Conservation (phyloP, 2,888 invertebrate genomes). For the Merodon equestris region DNA sequence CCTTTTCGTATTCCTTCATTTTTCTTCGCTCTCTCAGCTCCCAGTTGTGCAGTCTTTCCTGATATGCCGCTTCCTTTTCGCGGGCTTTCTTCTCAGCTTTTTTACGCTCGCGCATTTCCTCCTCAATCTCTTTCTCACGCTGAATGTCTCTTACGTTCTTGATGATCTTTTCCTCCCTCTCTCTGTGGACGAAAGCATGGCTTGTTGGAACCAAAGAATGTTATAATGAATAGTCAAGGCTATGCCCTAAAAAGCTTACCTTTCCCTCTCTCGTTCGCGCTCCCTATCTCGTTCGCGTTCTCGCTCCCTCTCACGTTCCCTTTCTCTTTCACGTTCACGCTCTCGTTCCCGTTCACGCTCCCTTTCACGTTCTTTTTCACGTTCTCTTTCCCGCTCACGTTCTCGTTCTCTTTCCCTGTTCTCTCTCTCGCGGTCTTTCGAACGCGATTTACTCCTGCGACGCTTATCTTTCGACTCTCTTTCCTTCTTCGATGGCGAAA, state of each 20-base stretch:
- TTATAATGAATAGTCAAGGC: background rate
- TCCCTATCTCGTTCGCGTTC: slow-evolving; percentile 80
- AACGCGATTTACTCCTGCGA: slow-evolving; percentile 76
- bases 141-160: slow-evolving; percentile 83
- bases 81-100: slow-evolving; percentile 93
- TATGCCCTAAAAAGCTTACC: background rate
- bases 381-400: slow-evolving; percentile 80
- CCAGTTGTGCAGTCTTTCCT: slow-evolving; percentile 90
- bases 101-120: slow-evolving; percentile 94
- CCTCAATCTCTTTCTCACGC: slow-evolving; percentile 91
- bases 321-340: slow-evolving; percentile 81
- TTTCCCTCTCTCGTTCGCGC: slow-evolving; percentile 79
- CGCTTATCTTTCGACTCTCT: slow-evolving; percentile 70
- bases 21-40: slow-evolving; percentile 94
- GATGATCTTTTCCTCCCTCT: slow-evolving; percentile 79
- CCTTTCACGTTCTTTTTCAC: slow-evolving; percentile 82
- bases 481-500: slow-evolving; percentile 72
- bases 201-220: background rate
- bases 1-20: slow-evolving; percentile 92
- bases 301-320: slow-evolving; percentile 82
- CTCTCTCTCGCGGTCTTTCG: slow-evolving; percentile 77
- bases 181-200: slow-evolving; percentile 70
- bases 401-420: slow-evolving; percentile 79
- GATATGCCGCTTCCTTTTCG: slow-evolving; percentile 98
- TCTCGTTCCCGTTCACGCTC: slow-evolving; percentile 80